These are phyloP conservation scores for Denticeps clupeoides DNA, from an alignment of 2,797 vertebrate genomes.

Conservation along the genomic window DNA sequence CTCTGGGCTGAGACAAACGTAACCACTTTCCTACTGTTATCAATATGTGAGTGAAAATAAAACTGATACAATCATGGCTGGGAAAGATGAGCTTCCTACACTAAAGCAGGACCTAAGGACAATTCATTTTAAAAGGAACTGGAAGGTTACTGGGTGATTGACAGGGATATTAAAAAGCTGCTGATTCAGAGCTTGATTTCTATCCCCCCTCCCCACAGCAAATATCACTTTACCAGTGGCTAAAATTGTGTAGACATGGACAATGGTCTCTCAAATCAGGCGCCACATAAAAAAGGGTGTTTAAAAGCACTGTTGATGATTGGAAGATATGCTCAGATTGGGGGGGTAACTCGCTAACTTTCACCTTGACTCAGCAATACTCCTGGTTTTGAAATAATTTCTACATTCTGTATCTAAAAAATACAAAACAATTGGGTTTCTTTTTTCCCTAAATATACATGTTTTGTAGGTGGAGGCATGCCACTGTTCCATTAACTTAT, in stretches of 20 bases:
- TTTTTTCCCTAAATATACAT: too few relatives aligned
- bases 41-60: not conserved
- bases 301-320: not conserved
- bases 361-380: too few relatives aligned
- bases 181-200: slow-evolving; percentile 6
- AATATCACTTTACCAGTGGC: not conserved
- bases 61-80: slow-evolving; percentile 13
- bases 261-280: not conserved
- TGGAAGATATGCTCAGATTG: not conserved
- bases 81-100: slow-evolving; percentile 8
- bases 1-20: not conserved
- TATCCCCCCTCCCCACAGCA: too few relatives aligned
- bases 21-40: slow-evolving; percentile 2
- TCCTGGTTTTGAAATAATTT: not conserved
- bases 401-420: slow-evolving; percentile 1
- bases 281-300: not conserved
- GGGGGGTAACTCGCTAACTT: too few relatives aligned
- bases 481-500: slow-evolving; percentile 58
- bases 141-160: slow-evolving; percentile 12
- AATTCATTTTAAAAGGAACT: slow-evolving; percentile 14
- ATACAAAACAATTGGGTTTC: slow-evolving; percentile 4
- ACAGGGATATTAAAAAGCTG: slow-evolving; percentile 17
- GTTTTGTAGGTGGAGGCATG: slow-evolving; percentile 51
- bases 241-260: not conserved
- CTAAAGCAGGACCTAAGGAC: slow-evolving; percentile 12